Conservation (phyloP, 2,113 vertebrate species). For the Chaetodon auriga region DNA sequence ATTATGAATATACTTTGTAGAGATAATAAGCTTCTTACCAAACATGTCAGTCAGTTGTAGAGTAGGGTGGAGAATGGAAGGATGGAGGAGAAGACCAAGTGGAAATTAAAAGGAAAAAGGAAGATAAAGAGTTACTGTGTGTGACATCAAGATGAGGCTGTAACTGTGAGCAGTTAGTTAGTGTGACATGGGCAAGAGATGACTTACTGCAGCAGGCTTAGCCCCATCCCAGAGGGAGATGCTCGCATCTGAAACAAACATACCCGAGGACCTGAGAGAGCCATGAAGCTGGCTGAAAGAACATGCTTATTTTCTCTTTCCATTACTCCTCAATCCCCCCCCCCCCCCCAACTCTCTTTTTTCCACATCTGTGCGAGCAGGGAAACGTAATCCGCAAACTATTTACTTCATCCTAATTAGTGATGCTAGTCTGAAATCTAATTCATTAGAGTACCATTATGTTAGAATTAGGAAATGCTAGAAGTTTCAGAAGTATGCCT, state of each 20-base stretch:
- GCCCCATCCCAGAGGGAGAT: conserved; percentile 42
- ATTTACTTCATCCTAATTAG: neutral
- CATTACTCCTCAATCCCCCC: conserved; percentile 11
- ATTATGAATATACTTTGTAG: neutral
- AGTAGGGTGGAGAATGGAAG: neutral
- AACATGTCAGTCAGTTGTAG: conserved; percentile 20
- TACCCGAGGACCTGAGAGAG: conserved; percentile 53
- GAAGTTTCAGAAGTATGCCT: neutral
- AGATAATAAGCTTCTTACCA: conserved; percentile 7
- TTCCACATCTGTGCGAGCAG: conserved; percentile 9
- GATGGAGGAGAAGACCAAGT: neutral
- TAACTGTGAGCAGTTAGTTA: conserved; percentile 45
- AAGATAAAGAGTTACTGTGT: conserved; percentile 10
- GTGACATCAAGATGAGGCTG: conserved; percentile 40
- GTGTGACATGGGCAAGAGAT: conserved; percentile 35
- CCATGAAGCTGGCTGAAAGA: conserved; percentile 45
- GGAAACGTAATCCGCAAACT: neutral
- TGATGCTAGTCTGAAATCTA: neutral
- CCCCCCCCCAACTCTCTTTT: neutral
- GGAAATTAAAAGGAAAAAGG: neutral
- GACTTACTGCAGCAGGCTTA: conserved; percentile 51
- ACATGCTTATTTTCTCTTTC: conserved; percentile 46
- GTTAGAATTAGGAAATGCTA: neutral
- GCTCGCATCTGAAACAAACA: conserved; percentile 68
- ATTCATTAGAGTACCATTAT: neutral